Percentiles rank a stretch among this genome's conserved stretches.
Conservation (phyloP, 2,113 vertebrate genomes). For the Toxostoma redivivum region DNA sequence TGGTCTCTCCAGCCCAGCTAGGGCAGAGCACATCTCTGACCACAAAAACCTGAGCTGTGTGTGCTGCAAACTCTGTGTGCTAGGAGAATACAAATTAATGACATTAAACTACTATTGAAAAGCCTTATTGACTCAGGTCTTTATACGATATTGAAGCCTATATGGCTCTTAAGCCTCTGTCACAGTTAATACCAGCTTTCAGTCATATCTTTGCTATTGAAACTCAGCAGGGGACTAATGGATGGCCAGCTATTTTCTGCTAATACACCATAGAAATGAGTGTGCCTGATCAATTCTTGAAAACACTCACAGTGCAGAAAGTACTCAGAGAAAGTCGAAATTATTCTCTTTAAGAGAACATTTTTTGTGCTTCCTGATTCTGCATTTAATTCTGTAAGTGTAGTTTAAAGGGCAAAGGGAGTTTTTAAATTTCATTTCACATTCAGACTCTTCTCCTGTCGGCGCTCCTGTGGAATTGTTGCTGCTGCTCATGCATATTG, state of each 20-base stretch:
- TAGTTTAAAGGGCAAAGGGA: constrained; percentile 42
- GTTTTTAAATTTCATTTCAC: constrained; percentile 37
- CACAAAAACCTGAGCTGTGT: neutral
- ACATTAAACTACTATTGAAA: neutral
- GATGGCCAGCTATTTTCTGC: constrained; percentile 16
- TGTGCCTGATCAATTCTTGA: constrained; percentile 2
- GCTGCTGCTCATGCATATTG: neutral
- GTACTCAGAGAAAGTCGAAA: neutral
- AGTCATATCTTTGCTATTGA: constrained; percentile 8
- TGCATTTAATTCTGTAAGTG: constrained; percentile 25
- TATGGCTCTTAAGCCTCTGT: constrained; percentile 5
- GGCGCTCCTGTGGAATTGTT: neutral
- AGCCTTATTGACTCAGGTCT: neutral
- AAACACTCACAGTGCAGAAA: neutral
- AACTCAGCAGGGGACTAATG: constrained; percentile 10
- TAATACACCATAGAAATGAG: neutral
- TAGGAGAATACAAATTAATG: constrained; percentile 10
- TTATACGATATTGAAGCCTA: neutral
- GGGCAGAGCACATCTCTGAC: neutral
- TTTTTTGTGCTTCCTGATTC: neutral
- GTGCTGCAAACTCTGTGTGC: neutral
- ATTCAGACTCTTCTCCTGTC: neutral
- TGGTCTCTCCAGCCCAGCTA: neutral
- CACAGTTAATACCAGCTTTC: constrained; percentile 31
- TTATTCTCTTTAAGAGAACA: neutral